Evolutionary conservation across 2,113 vertebrate species (phyloP), one percentile per base, ranked within the genome.

Genomic region (Pycnonotus jocosus): DNA sequence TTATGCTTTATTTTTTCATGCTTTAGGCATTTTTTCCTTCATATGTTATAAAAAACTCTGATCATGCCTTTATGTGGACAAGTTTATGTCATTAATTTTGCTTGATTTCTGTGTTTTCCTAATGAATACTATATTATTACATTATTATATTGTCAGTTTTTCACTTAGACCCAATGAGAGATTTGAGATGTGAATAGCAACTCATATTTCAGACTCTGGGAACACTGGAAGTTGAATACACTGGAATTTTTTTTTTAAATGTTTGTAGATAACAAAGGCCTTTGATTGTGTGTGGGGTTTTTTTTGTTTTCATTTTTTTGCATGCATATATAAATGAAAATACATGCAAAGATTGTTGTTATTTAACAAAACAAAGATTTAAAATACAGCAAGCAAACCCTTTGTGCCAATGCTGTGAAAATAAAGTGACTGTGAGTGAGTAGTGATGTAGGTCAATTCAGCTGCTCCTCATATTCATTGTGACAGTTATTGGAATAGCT

Each of bases 401-500:
- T 31, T 78, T 45, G 15, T 68, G 33, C 40, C 25, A 73, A 8
- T 81, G 57, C 48, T 79, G 53, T 61, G 54, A 86, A 90, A 83
- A 72, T 42, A 57, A 78, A 66, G 17, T 60, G 60, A 70, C 60
- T 58, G 11, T 54, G 74, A 89, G 74, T 38, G 71, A 84, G 76
- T 30, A 48, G 44, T 53, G 61, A 90, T 93, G 54, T 70, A 95
- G 94, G 90, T 93, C 85, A 92, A 2, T 93, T 96, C 82, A 93
- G 35, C 82, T 92, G 37, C 54, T 93, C 16, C 79, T 81, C 57
- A 45, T 92, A 95, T 88, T 94, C 15, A 5, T 74, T 92, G 80
- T 95, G 95, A 92, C 96, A 96, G 82, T 81, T 88, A 88, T 71
- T 94, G 93, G 78, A 86, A 56, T 78, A 90, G 93, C 92, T 84